These are phyloP conservation scores for Gallirallus australis DNA, from an alignment of 2,797 vertebrate genomes.

Conservation along the genomic window DNA sequence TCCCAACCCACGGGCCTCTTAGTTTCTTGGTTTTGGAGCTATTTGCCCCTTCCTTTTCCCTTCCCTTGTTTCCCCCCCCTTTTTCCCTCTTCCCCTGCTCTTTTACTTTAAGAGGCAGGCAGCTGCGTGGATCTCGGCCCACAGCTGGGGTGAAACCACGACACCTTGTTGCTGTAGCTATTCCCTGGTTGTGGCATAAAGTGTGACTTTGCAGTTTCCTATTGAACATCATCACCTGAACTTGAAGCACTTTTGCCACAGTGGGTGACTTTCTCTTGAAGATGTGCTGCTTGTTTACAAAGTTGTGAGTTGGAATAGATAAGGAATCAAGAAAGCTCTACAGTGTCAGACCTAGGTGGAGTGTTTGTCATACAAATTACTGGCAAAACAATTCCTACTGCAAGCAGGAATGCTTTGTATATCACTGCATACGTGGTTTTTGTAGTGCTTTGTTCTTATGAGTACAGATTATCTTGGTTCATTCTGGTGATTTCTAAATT, in stretches of 20 bases:
- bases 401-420: background rate
- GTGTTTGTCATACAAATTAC: background rate
- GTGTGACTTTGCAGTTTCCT: background rate
- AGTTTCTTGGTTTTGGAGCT: too few relatives aligned
- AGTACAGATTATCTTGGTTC: background rate
- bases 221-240: background rate
- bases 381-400: background rate
- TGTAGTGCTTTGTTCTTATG: background rate
- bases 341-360: background rate
- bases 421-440: background rate
- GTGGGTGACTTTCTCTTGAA: background rate
- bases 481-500: background rate
- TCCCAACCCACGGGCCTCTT: too few relatives aligned
- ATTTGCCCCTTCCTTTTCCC: too few relatives aligned
- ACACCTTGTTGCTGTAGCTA: background rate
- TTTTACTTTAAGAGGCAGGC: too few relatives aligned
- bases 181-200: background rate
- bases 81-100: too few relatives aligned
- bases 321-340: background rate
- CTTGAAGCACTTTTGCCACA: background rate
- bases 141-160: too few relatives aligned
- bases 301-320: background rate
- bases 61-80: too few relatives aligned
- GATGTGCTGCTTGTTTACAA: background rate
- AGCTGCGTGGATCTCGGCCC: too few relatives aligned